phyloP scores from a whole-genome alignment of 2,113 vertebrate genomes.

The Danionella cerebrum region DNA sequence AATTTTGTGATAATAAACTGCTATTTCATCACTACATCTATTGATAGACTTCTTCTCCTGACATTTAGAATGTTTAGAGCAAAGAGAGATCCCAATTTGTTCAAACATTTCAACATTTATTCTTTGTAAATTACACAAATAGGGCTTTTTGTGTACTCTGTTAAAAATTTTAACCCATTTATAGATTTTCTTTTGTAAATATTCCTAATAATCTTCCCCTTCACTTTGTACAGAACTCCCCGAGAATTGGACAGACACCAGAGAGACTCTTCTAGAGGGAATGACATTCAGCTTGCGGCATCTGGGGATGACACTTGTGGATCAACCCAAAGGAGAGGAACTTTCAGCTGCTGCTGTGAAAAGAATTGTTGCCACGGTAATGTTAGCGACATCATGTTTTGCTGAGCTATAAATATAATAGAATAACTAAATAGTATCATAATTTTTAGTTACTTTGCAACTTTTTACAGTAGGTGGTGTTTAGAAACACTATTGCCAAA shows the following conservation, averaged over 20 bases:
- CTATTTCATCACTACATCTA: no score
- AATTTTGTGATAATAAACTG: no score
- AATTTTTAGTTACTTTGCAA: no score
- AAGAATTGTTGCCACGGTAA: constrained; percentile 86
- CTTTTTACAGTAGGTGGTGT: no score
- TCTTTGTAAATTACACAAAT: no score
- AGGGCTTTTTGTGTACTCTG: no score
- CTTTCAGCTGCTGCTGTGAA: constrained; percentile 82
- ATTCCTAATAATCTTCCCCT: not conserved
- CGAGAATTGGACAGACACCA: constrained; percentile 91
- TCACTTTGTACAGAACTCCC: constrained; percentile 72
- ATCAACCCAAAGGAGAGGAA: constrained; percentile 91
- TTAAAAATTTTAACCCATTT: no score
- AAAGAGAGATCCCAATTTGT: no score
- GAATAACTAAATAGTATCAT: not conserved
- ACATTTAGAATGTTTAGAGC: no score
- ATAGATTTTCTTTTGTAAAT: not conserved
- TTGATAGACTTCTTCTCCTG: no score
- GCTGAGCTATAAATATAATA: not conserved
- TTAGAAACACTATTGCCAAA: no score
- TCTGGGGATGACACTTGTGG: constrained; percentile 89
- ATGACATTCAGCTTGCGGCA: constrained; percentile 92
- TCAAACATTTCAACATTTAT: no score
- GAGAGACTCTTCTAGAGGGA: constrained; percentile 85
- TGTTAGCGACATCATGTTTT: constrained; percentile 17